Evolutionary conservation across 2,888 invertebrate species (phyloP), one percentile per base, ranked within the genome.

Genomic region (Alsophila aescularia): DNA sequence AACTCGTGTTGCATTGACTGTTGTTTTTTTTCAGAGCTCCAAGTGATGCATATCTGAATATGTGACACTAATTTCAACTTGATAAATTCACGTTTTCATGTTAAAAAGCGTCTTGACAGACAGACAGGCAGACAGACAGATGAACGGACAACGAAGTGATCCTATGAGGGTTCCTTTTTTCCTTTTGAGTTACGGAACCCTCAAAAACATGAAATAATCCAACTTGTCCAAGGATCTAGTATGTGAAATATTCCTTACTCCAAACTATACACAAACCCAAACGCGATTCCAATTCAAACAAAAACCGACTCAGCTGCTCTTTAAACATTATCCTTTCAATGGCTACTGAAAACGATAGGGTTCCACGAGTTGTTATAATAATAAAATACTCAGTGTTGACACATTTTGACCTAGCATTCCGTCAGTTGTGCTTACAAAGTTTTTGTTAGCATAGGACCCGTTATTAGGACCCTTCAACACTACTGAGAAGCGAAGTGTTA

Each of bases 391-490:
- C 43, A 8, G 16, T 37, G 61, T 47, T 58, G 60, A 63, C 63
- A 63, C 61, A 56, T 58, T 58, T 57, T 45, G 55, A 58, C 45
- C 54, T 57, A 45, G 50, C 58, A 40, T 50, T 60, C 55, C 53
- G 61, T 72, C 60, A 64, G 65, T 64, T 63, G 65, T 66, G 62
- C 63, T 61, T 64, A 60, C 65, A 32, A 52, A 55, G 60, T 72
- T 50, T 56, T 53, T 76, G 75, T 76, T 75, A 60, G 69, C 69
- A 73, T 76, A 76, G 75, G 75, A 66, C 60, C 54, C 49, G 62
- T 64, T 69, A 70, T 72, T 67, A 73, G 64, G 58, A 52, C 58
- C 55, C 62, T 62, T 41, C 62, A 39, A 59, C 52, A 53, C 59
- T 50, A 57, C 48, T 56, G 40, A 31, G 40, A 44, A 45, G 39